These are phyloP conservation scores for Morone saxatilis DNA, from an alignment of 2,113 vertebrate genomes.

Conservation along the genomic window DNA sequence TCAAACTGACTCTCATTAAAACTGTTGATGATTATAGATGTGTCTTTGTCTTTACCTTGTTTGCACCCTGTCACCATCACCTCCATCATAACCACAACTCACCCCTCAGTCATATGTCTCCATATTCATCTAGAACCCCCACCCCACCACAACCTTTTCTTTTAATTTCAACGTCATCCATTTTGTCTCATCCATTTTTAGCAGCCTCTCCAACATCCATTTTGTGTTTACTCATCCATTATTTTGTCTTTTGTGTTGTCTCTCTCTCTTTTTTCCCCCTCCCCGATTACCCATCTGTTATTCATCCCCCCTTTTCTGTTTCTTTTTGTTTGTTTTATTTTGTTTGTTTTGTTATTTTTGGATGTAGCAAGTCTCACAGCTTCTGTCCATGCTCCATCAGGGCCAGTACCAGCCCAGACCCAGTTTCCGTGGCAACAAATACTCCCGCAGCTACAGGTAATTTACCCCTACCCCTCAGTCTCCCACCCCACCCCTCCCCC, in stretches of 20 bases:
- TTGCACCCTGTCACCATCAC: constrained; percentile 71
- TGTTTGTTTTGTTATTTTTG: constrained; percentile 80
- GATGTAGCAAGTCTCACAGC: constrained; percentile 98
- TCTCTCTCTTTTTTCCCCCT: constrained; percentile 13
- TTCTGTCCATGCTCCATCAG: constrained; percentile 99
- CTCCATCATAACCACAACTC: constrained; percentile 57
- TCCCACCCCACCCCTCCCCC: background rate
- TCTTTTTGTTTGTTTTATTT: constrained; percentile 69
- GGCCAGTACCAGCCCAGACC: constrained; percentile 99
- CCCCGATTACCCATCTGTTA: constrained; percentile 74
- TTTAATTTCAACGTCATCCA: constrained; percentile 74
- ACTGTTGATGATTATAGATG: constrained; percentile 73
- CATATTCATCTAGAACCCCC: constrained; percentile 53
- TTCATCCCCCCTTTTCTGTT: constrained; percentile 69
- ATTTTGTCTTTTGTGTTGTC: constrained; percentile 80
- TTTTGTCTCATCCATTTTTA: constrained; percentile 79
- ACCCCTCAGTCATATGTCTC: constrained; percentile 64
- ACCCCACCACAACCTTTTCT: constrained; percentile 14
- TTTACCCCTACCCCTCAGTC: constrained; percentile 62
- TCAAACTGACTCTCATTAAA: constrained; percentile 72
- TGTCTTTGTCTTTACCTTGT: constrained; percentile 79
- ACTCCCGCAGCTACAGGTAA: constrained; percentile 99
- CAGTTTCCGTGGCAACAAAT: constrained; percentile 99
- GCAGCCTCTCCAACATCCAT: constrained; percentile 79
- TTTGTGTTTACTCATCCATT: constrained; percentile 82